Evolutionary conservation across 2,888 invertebrate species (phyloP), one percentile per base, ranked within the genome.

Genomic region (Polydesmus complanatus): DNA sequence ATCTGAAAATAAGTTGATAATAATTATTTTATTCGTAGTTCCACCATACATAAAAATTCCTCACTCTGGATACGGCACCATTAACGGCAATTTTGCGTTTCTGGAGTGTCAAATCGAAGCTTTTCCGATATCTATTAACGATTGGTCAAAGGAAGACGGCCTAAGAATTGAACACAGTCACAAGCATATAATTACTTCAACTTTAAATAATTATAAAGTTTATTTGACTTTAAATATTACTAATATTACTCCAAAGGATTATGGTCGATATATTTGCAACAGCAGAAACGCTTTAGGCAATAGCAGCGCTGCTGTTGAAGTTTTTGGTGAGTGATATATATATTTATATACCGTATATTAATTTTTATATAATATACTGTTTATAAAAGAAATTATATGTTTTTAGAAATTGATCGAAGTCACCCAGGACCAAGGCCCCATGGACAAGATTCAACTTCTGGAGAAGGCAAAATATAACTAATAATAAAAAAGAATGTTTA

Each of bases 91-190:
- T 52, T 82, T 80, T 1, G 87, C 83, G 1, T 79, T 81, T 50
- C 61, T 70, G 27, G 68, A 70, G 62, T 92, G 92, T 70, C 85
- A 87, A 74, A 83, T 90, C 25, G 91, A 93, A 76, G 89, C 90
- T 0, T 91, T 84, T 75, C 92, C 92, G 0, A 86, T 87, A 68
- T 85, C 91, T 0, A 81, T 88, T 0, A 79, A 85, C 57, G 89
- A 88, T 68, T 93, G 93, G 93, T 88, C 90, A 70, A 78, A 82
- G 19, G 79, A 79, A 2, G 86, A 88, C 68, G 88, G 87, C 1
- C 78, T 83, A 27, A 80, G 87, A 8, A 74, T 91, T 5, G 88
- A 88, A 71, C 74, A 66, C 73, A 77, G 78, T 48, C 81, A 81
- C 62, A 85, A 84, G 70, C 83, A 83, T 71, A 61, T 2, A 21